Evolutionary conservation across 2,797 vertebrate species (phyloP).

Genomic region (Scarus forsteni): DNA sequence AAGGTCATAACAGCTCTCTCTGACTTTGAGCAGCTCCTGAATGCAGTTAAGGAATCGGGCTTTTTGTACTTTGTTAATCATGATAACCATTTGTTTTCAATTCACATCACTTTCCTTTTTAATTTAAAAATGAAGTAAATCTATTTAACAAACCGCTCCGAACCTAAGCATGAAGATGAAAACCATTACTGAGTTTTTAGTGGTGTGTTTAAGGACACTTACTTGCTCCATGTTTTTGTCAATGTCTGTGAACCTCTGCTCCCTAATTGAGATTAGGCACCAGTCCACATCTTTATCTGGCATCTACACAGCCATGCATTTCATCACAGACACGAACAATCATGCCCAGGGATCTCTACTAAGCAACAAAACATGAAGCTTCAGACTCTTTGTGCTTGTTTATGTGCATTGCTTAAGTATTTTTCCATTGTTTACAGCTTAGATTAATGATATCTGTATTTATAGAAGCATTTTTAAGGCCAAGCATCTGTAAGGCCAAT

Average conservation of each 20-base stretch:
- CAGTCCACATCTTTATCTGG: slow-evolving; percentile 22
- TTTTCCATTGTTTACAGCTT: slow-evolving; percentile 38
- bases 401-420: slow-evolving; percentile 9
- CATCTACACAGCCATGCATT: slow-evolving; percentile 5
- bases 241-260: background rate
- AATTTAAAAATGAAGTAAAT: too few species aligned
- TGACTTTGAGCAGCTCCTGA: too few species aligned
- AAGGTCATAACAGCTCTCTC: too few species aligned
- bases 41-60: too few species aligned
- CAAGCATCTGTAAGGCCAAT: too few species aligned
- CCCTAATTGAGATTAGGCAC: slow-evolving; percentile 2
- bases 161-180: background rate
- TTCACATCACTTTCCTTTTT: too few species aligned
- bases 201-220: slow-evolving; percentile 2
- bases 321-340: slow-evolving; percentile 12
- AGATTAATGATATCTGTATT: slow-evolving; percentile 39
- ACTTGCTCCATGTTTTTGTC: too few species aligned
- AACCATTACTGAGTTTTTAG: slow-evolving; percentile 14
- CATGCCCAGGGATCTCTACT: background rate
- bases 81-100: too few species aligned
- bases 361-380: slow-evolving; percentile 13
- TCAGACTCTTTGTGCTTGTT: slow-evolving; percentile 4
- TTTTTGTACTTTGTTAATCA: too few species aligned
- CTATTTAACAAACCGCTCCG: too few species aligned
- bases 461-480: slow-evolving; percentile 27